Base-by-base conservation (phyloP, 2,113 vertebrate genomes). In the Cyphomyrus discorhynchus region DNA sequence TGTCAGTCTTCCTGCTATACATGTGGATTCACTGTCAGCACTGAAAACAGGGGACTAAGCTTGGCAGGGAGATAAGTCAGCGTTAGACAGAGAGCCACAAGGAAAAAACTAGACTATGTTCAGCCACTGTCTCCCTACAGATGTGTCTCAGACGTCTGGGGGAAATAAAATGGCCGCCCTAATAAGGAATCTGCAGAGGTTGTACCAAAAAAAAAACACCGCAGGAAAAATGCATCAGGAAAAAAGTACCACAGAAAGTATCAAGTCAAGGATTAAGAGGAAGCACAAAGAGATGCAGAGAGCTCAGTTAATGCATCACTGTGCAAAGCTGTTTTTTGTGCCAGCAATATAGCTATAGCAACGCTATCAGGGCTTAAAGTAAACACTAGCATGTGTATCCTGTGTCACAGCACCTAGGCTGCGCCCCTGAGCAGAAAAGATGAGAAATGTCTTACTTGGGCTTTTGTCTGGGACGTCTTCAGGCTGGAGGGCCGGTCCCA, bases 401-500 rank as follows among this genome's bases (percentile, higher is more conserved):
- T 19, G 13, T 42, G 7, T 42, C 19, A 39, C 2, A 19, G 15
- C 31, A 42, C 1, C 35, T 42, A 42, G 74, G 35, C 15, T 19
- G 74, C 21, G 0, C 8, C 52, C 21, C 19, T 42, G 39, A 62
- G 87, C 35, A 49, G 9, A n/a, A 5, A 11, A 45, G 70, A n/a
- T 17, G 52, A 21, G 89, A 45, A 27, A n/a, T 1, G 52, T 31
- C 95, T 95, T 93, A 96, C 96, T 94, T 89, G 89, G 88, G 46
- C 91, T 46, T 50, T 90, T 92, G 4, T 77, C 0, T 53, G 91
- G 88, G 42, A 92, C 39, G 56, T 89, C 92, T 3, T 62, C 1
- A 52, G 91, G 93, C 0, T 89, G 89, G 6, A 92, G 88, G 0
- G 96, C 93, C 66, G 97, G 96, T 0, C 50, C 93, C 53, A 99